Evolutionary conservation across 2,888 invertebrate species (phyloP), one percentile per base, ranked within the genome.

Genomic region (Caenorhabditis wallacei): DNA sequence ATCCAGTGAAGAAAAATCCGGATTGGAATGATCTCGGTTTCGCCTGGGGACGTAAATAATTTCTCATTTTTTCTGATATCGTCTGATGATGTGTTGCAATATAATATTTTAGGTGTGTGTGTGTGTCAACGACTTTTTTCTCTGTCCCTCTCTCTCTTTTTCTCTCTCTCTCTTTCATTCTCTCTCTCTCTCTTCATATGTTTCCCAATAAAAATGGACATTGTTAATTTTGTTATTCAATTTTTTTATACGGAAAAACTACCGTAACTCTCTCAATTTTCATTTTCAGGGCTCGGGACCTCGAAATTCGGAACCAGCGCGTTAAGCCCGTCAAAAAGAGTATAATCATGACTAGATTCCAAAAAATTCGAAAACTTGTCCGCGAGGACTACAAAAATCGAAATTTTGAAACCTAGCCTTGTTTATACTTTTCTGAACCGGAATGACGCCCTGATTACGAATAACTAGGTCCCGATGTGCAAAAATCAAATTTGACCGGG

Each of bases 21-120:
- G 88, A 88, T 40, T 89, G 89, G 89, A 84, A 87, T 57, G 87
- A 87, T 70, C 83, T 89, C 48, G 88, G 88, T 37, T 89, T 88
- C 87, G 85, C 87, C n/a, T 89, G 89, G 89, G 89, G 89, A 10
- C 48, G 66, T 1, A 51, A 66, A 66, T 76, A 54, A 56, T 26
- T 18, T 2, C 4, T 37, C 68, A 11, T 11, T 43, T 69, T 24
- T 13, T 18, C n/a, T 16, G 13, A 8, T 5, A 40, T 8, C 13
- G 5, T 8, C 4, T 40, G 13, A 40, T 40, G 40, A 40, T 40
- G 40, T 40, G 30, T 8, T 30, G 30, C 3, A 30, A 3, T 30
- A 5, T 30, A 8, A 30, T 30, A 30, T 8, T 30, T 3, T 30
- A 30, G 8, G 16, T 30, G 4, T 63, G 18, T 66, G 37, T 53